Evolutionary conservation across 2,797 vertebrate genomes (phyloP), one percentile per base, ranked within the genome.

Genomic region (Hozukius guyotensis): DNA sequence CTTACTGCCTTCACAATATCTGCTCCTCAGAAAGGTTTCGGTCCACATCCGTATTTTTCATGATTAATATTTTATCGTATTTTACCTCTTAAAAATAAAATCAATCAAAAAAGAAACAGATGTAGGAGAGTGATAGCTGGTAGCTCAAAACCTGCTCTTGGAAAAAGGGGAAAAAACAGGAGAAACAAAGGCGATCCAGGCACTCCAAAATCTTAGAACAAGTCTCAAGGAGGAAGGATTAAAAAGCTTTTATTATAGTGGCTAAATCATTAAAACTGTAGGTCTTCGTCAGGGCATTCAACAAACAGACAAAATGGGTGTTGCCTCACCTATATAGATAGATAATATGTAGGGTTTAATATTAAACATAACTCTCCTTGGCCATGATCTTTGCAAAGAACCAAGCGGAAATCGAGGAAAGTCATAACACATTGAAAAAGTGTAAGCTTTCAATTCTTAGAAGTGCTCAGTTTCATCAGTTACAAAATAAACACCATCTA

Each of bases 1-100:
- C 81, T 31, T 78, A 78, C 84, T 63, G 71, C 74, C 38, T 4
- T 75, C 69, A 42, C 56, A 32, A 20, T 70, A 52, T 79, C 74
- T 75, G 52, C 77, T 83, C 34, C 42, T 81, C 65, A n/a, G 34
- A 75, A 55, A 71, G 52, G 27, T 64, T 57, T 78, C 38, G n/a
- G 6, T 29, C 65, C 61, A 34, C 55, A 69, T 68, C 79, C 53
- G 1, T 4, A 2, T 20, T 31, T 49, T 2, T 7, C 13, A 4
- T 14, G 1, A 20, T 52, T 6, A 3, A n/a, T 55, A 12, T 29
- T 46, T 24, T 18, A 46, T 3, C 14, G 18, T 46, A 18, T 18
- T 46, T 46, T 20, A 24, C 2, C 4, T 25, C 4, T 12, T 32
- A 10, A 20, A 5, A 52, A 3, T 13, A 27, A 60, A 60, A 73